Evolutionary conservation across 2,888 invertebrate species (phyloP), one percentile per base, ranked within the genome.

Genomic region (Eucriotettix oculatus): DNA sequence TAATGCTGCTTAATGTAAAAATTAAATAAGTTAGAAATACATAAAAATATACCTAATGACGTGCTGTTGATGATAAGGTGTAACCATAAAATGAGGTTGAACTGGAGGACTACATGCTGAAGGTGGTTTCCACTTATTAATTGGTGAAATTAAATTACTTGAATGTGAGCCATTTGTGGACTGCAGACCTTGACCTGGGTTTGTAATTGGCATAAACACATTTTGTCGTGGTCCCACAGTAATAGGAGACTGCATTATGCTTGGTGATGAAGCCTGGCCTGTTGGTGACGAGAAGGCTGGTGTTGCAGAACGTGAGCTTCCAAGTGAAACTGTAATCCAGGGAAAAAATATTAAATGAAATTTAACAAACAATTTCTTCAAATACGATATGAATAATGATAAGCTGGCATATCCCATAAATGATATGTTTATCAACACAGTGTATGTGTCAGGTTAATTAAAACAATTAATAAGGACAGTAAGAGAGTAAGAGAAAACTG

Each of bases 291-390:
- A 88, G 71, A 90, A 92, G 48, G 92, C 90, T 56, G 94, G 94
- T 57, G 94, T 93, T 58, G 90, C 92, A 52, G 95, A 93, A 62
- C 94, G 83, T 16, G 95, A 94, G 73, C 92, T 93, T 67, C 94
- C 91, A 68, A 96, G 78, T 14, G 94, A 95, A 67, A 95, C 94
- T 88, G 74, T 7, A 74, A 72, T 29, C 10, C 12, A 54, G 14
- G 1, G 10, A 16, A 54, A 29, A 3, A 17, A 16, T 10, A 17
- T 29, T 29, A 29, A 29, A 29, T 29, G 29, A 29, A 29, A 5
- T 29, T 29, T 29, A 29, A 5, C 7, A 29, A 29, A 5, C 29
- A 29, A 29, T 5, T 5, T 2, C 2, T 29, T 29, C 29, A 29
- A 5, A 29, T 29, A 29, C 7, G 29, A 29, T 7, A n/a, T 5